Percentiles rank a stretch among this genome's conserved stretches.
Evolutionary conservation across 2,888 invertebrate genomes (phyloP).

Genomic region (Stenodema calcarata): DNA sequence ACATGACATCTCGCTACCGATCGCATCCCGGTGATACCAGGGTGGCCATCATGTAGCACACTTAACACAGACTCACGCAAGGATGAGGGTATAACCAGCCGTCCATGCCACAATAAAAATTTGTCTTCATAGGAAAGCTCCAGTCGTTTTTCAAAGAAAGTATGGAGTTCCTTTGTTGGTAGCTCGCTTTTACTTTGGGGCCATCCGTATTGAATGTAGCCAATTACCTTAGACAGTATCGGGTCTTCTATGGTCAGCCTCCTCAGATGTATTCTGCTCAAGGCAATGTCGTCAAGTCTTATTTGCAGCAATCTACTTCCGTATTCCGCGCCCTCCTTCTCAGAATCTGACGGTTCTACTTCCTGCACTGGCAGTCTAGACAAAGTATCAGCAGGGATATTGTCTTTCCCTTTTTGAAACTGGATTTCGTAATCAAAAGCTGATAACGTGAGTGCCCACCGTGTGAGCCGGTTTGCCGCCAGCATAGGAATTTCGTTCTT

Average conservation of each 20-base stretch:
- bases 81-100: neutral
- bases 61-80: neutral
- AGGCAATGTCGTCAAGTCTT: neutral
- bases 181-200: no score
- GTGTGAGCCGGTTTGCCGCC: neutral
- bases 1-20: slow-evolving; percentile 27
- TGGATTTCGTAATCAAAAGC: neutral
- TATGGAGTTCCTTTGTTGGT: neutral
- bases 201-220: neutral
- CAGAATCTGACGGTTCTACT: neutral
- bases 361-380: neutral
- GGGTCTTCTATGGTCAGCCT: neutral
- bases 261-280: neutral
- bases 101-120: neutral
- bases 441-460: neutral
- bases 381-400: neutral
- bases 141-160: neutral
- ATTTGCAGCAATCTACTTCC: neutral
- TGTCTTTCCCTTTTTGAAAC: neutral
- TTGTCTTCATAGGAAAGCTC: neutral
- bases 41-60: slow-evolving; percentile 11
- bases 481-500: neutral
- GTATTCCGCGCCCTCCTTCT: neutral
- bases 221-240: neutral
- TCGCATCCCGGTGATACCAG: slow-evolving; percentile 10